These are phyloP conservation scores for Aramus guarauna DNA, from an alignment of 2,113 vertebrate species.

Conservation along the genomic window DNA sequence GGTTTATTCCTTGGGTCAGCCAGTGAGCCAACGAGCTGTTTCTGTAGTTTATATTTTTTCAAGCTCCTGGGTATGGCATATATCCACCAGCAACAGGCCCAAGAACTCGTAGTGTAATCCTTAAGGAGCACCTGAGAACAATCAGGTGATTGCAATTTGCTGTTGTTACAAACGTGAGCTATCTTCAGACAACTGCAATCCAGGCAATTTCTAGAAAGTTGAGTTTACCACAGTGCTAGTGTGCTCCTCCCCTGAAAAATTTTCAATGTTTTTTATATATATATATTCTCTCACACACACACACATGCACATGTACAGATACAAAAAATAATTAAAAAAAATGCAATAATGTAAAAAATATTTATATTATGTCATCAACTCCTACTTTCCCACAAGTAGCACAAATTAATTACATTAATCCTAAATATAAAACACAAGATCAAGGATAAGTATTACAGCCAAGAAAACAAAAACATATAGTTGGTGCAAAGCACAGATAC, in stretches of 20 bases:
- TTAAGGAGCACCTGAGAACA: neutral
- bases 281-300: neutral
- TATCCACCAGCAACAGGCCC: rapidly evolving
- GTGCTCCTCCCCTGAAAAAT: neutral
- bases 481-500: neutral
- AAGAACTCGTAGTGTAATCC: neutral
- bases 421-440: neutral
- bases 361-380: neutral
- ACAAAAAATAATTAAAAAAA: neutral
- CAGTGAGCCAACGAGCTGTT: neutral
- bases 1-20: neutral
- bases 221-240: neutral
- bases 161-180: neutral
- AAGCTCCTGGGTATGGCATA: neutral
- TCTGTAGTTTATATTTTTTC: neutral
- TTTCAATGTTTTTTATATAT: neutral
- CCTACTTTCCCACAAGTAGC: neutral
- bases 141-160: neutral
- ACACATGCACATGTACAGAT: neutral
- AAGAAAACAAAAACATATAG: neutral
- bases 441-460: neutral
- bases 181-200: neutral
- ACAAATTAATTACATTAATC: neutral
- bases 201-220: neutral
- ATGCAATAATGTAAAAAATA: neutral